Base-by-base conservation (phyloP, 2,888 invertebrate genomes). In the Nemoura dubitans region DNA sequence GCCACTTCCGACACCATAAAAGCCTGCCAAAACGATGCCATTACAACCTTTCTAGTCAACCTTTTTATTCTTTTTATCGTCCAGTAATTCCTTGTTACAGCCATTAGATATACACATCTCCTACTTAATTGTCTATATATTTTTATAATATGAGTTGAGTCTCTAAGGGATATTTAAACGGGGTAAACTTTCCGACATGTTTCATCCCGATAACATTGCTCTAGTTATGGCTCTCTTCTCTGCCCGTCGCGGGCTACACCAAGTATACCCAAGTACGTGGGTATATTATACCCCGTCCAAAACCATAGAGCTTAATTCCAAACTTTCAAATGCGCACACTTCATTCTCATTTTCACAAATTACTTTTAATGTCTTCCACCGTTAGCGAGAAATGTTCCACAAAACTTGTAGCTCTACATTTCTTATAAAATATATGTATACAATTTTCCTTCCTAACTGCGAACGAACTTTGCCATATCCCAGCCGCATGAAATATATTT, bases 291-390 rank as follows among this genome's bases (percentile, higher is more conserved):
- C n/a, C n/a, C n/a, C n/a, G n/a, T n/a, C n/a, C 36, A 36, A 10
- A 59, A 59, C 59, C 59, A 21, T 59, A 59, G 59, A 59, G 59
- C 59, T 59, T 59, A 36, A 76, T 21, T 76, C 25, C 78, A 78
- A 78, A 78, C 27, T 78, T 78, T 28, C 26, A 78, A 78, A 78
- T 27, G 26, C 10, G 27, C 78, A 26, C 27, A 78, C 78, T 78
- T n/a, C 10, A 78, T 78, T 78, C 78, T 78, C 26, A 78, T 78
- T 78, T 78, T 78, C 26, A 26, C 26, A 28, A 27, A 78, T 78
- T 78, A 78, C 78, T 78, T 78, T 78, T 78, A 78, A 78, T 78
- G 78, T 78, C 28, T 78, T 78, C 78, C 78, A 78, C 78, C 78
- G 28, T 21, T 59, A 59, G 59, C 59, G 59, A 59, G 59, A 59